Base-by-base conservation (phyloP, 2,113 vertebrate genomes). In the Orycteropus afer region DNA sequence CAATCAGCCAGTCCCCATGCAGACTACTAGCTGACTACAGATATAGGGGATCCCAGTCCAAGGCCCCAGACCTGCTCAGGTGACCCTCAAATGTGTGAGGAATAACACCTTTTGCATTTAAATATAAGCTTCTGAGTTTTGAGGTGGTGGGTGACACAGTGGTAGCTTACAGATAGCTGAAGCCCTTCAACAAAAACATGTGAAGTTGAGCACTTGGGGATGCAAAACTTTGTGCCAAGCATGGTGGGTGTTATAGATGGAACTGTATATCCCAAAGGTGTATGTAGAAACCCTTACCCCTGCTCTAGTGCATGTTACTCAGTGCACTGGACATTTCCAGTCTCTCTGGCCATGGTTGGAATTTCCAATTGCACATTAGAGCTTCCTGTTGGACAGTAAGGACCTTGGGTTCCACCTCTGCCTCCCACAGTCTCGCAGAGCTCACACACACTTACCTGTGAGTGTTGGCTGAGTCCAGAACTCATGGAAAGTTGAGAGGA, bases 151-250 rank as follows among this genome's bases (percentile, higher is more conserved):
- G 25, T 2, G 34, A 0, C 15, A 2, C 9, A 17, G 7, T 0
- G 0, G 32, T 0, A 4, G 37, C 12, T 57, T 20, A 0, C 11
- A 9, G 59, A 0, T 5, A 0, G 8, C 0, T 0, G 15, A 23
- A 8, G 77, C 9, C 32, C 37, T 40, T 57, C 3, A 4, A 8
- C 25, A 15, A 0, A 3, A 23, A 53, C 4, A 3, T 3, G 11
- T 13, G 32, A 49, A 32, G 17, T 0, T 3, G 49, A 55, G 42
- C 42, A n/a, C 53, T 51, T 18, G 0, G 4, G 15, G 3, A 2
- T 4, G 17, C 69, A 2, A 7, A 6, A 0, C 65, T 5, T 12
- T 7, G 12, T 17, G 25, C 22, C 8, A 6, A 29, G 34, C 27
- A 0, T 1, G 20, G 7, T 15, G 17, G 40, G 4, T 2, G 2